phyloP scores from a whole-genome alignment of 2,888 invertebrate genomes.

The Ommatoiulus sabulosus region DNA sequence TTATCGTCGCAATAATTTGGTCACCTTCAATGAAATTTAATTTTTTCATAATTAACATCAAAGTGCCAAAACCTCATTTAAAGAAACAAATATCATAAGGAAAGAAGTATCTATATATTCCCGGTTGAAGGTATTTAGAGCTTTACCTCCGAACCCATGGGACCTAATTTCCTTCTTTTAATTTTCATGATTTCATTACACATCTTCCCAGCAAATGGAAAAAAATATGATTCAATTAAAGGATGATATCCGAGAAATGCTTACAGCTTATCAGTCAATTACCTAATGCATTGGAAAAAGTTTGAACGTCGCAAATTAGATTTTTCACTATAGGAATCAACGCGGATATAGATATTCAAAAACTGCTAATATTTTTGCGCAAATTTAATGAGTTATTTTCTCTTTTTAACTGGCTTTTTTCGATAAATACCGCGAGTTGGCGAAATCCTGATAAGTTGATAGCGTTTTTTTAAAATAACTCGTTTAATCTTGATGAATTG shows the following conservation, averaged over 20 bases:
- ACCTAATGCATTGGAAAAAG: not conserved
- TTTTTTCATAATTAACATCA: too few relatives aligned
- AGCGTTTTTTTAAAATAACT: not conserved
- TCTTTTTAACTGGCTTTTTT: not conserved
- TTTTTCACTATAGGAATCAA: not conserved
- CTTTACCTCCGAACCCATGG: too few relatives aligned
- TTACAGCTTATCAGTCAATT: not conserved
- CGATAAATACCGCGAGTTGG: not conserved
- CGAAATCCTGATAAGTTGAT: not conserved
- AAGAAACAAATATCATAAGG: too few relatives aligned
- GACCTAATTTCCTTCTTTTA: not conserved
- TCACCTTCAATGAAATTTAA: too few relatives aligned
- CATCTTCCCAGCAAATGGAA: not conserved
- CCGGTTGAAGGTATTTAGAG: too few relatives aligned
- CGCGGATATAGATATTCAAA: not conserved
- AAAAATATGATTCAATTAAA: not conserved
- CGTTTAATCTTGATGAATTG: constrained; percentile 9
- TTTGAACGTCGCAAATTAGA: not conserved
- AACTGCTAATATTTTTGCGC: not conserved
- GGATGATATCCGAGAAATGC: not conserved
- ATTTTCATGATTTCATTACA: not conserved
- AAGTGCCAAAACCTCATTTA: too few relatives aligned
- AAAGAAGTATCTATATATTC: too few relatives aligned
- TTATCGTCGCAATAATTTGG: too few relatives aligned
- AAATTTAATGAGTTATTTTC: not conserved